Evolutionary conservation across 2,113 vertebrate genomes (phyloP), one percentile per base, ranked within the genome.

Genomic region (Cinclus cinclus): DNA sequence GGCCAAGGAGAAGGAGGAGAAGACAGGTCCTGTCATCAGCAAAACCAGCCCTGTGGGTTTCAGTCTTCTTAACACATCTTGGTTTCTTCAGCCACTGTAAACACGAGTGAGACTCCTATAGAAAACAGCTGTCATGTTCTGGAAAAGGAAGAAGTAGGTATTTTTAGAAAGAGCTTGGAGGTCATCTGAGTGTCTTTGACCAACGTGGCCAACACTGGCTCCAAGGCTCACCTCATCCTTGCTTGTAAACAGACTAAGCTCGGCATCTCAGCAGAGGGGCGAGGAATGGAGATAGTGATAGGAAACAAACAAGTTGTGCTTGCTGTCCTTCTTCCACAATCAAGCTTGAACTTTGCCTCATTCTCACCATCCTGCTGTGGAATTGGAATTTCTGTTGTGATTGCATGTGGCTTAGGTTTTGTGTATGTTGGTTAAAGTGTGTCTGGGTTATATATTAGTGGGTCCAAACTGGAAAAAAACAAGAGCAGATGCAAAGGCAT

Each of bases 261-360:
- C 31, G 2, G 56, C 68, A n/a, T 80, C n/a, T 81, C 58, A 63
- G 78, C 85, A 85, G 70, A 52, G 52, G 31, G 42, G 33, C 30
- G 77, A 58, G 85, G 49, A 89, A 33, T 21, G 23, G 41, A 81
- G 90, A 71, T 88, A 81, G 60, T 35, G 42, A 55, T 58, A 63
- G 81, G 63, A 94, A 94, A 80, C 65, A 95, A 95, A 96, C 87
- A 87, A 64, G 68, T 47, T 79, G 58, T 6, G 1, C 79, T 91
- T 82, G 58, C 67, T 84, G 35, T 81, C 88, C 37, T 56, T 74
- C 85, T 77, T 69, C 70, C 55, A 86, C 63, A 86, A 47, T 37
- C 80, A 83, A 85, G 91, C 47, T 44, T 95, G 91, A 91, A 85
- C 94, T 89, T 95, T 95, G 90, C 11, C 76, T 94, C 81, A 60